phyloP scores from a whole-genome alignment of 2,113 vertebrate species.

The Spea multiplicata region DNA sequence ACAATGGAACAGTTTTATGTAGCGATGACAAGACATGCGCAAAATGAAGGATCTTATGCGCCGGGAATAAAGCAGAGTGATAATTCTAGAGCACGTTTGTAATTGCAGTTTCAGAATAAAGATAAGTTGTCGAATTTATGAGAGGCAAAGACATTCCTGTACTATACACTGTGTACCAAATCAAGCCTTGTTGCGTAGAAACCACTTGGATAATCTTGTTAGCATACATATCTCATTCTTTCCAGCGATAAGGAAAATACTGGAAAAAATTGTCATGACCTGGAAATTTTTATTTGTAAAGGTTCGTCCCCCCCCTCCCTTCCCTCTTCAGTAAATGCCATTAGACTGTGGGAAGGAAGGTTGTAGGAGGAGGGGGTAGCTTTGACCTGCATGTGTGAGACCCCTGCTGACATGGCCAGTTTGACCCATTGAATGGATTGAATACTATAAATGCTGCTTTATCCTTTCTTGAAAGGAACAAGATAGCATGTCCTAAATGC shows the following conservation, averaged over 20 bases:
- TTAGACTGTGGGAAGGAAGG: conserved; percentile 43
- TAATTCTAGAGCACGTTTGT: too few species aligned
- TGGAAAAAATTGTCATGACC: conserved; percentile 24
- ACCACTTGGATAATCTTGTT: conserved; percentile 28
- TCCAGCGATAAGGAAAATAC: conserved; percentile 13
- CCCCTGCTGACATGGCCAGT: conserved; percentile 71
- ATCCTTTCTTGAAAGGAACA: conserved; percentile 77
- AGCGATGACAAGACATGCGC: too few species aligned
- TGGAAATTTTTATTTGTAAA: conserved; percentile 29
- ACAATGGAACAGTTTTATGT: too few species aligned
- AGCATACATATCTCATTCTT: background rate
- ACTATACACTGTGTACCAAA: background rate
- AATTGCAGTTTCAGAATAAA: too few species aligned
- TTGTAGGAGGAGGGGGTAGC: conserved; percentile 55
- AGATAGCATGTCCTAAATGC: conserved; percentile 82
- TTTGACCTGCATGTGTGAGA: conserved; percentile 71
- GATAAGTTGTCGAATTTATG: background rate
- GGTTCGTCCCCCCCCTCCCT: conserved; percentile 10
- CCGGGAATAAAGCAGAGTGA: too few species aligned
- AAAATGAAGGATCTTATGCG: too few species aligned
- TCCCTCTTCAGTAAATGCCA: conserved; percentile 18
- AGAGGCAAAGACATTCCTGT: background rate
- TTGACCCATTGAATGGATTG: conserved; percentile 86
- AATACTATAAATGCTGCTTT: conserved; percentile 91
- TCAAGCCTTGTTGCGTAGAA: background rate